Base-by-base conservation (phyloP, 1,140 invertebrate species). In the Diploscapter pachys region DNA sequence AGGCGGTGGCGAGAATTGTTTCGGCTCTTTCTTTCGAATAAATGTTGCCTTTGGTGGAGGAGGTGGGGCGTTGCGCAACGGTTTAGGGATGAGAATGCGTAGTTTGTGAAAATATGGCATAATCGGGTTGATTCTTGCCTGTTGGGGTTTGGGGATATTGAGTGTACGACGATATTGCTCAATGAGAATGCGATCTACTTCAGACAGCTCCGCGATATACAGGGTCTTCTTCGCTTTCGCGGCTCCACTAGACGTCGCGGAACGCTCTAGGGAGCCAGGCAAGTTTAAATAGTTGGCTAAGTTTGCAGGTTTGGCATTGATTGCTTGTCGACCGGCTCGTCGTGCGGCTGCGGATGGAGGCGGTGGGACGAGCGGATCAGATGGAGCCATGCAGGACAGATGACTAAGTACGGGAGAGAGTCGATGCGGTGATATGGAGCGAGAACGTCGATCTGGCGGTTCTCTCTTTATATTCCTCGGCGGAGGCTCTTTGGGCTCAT, bases 231-330 rank as follows among this genome's bases (percentile, higher is more conserved):
- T 66, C 55, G 13, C 59, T 66, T 64, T 74, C 59, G 61, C 61
- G 73, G 73, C 73, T 74, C 73, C 73, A 66, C 73, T 74, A 74
- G 73, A 57, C 73, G 64, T 74, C 73, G 73, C 73, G 69, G 55
- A 31, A 54, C 52, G 70, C 51, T 52, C 70, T 71, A 76, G 69
- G 75, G 69, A 71, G 75, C 70, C 68, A 63, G 72, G 75, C 67
- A 75, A 71, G 74, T 75, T 76, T 66, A 71, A 72, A 74, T 74
- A 31, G 31, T 31, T 31, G 31, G 31, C 31, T 31, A 31, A 31
- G 31, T 31, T 31, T 31, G 31, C 31, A 31, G 31, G 31, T 31
- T 31, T 31, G 31, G 31, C 31, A 31, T 31, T 31, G 31, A 31
- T 31, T 31, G 31, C 31, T 31, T 31, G 31, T 31, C 31, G 73